phyloP scores from a whole-genome alignment of 2,797 vertebrate genomes.

The Poecilia wingei region DNA sequence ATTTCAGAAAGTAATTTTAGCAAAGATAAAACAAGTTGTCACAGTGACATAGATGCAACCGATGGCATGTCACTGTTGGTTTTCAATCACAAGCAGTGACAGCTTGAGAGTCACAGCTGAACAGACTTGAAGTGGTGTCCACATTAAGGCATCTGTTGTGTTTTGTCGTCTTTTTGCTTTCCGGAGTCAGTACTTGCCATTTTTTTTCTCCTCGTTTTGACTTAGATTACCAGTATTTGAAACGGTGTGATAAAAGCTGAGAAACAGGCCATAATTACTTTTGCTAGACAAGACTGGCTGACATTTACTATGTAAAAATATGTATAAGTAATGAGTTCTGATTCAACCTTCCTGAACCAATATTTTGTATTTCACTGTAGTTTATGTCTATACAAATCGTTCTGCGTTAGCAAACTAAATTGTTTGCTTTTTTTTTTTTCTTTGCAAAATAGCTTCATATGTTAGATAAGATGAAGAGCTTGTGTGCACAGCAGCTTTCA shows the following conservation, averaged over 20 bases:
- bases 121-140: constrained; percentile 42
- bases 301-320: neutral
- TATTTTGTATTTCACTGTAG: neutral
- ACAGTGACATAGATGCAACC: constrained; percentile 13
- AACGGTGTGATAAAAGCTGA: constrained; percentile 13
- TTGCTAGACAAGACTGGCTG: neutral
- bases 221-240: constrained; percentile 8
- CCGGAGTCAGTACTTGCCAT: neutral
- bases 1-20: neutral
- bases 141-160: constrained; percentile 50
- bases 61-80: constrained; percentile 24
- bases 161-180: constrained; percentile 18
- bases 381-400: neutral
- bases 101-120: constrained; percentile 59
- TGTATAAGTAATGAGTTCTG: neutral
- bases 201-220: neutral
- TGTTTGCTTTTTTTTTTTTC: neutral
- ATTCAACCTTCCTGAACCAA: neutral
- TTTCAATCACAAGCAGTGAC: constrained; percentile 43
- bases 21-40: constrained; percentile 6
- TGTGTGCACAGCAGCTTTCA: neutral
- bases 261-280: neutral
- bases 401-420: neutral
- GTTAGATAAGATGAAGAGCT: neutral
- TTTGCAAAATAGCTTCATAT: neutral